Evolutionary conservation across 37 sponge, comb jelly and placozoan genomes (phyloP), one percentile per base, ranked within the genome.

Genomic region (Chondrosia reniformis): DNA sequence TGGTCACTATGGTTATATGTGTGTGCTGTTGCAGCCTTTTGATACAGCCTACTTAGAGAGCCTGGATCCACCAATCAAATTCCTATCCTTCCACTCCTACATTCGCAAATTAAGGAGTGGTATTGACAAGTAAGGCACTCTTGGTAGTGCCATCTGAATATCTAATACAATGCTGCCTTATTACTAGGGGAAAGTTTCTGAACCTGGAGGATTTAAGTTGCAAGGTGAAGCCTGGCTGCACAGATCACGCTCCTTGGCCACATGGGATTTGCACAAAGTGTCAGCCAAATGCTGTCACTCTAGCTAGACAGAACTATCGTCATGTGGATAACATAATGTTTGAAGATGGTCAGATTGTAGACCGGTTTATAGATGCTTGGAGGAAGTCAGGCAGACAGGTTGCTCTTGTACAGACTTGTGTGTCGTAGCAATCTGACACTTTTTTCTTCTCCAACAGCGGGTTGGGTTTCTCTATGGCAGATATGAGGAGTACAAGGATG

Each of bases 311-410:
- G 91, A 43, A 64, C 0, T 97, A 94, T 56, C 72, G 97, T 34
- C 97, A 97, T 80, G 86, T 91, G 4, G 97, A 97, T 77, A 89
- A 91, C 64, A 83, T 97, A 17, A 88, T 92, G 93, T 95, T 95
- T 92, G 93, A 97, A 57, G 84, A 91, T 66, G 80, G 89, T n/a
- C 45, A 61, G 19, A 86, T 97, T 32, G 92, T 97, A 19, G 86
- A 97, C 63, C 63, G 86, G 0, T 97, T 97, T 73, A 72, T 97
- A 15, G 75, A 91, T 3, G 95, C 82, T 58, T 97, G 97, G 97
- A 63, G 97, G 12, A 37, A 76, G 19, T 82, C 87, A 24, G 97
- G 95, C 24, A 37, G 62, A 0, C 94, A 84, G 80, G 85, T 84
- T n/a, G 15, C 12, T 44, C 32, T 75, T 46, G 54, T n/a, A 73